A percentile compares a stretch with the other conserved stretches of the same genome.
Evolutionary conservation across 2,888 invertebrate genomes (phyloP).

Genomic region (Stenodema calcarata): DNA sequence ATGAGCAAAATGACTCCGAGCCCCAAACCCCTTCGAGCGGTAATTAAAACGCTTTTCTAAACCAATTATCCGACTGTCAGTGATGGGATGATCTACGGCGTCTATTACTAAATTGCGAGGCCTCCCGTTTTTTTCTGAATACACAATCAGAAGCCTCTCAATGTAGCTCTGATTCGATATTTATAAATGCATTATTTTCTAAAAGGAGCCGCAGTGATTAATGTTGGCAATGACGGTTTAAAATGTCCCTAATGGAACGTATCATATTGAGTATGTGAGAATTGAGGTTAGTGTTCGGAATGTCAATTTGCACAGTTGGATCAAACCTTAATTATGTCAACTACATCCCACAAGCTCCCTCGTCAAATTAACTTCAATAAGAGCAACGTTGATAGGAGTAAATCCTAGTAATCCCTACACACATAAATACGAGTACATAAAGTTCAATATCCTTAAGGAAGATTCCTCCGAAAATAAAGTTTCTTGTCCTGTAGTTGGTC

Average conservation of each 20-base stretch:
- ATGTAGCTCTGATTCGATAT: not conserved
- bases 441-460: too few species aligned
- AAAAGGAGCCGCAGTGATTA: not conserved
- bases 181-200: not conserved
- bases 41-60: conserved; percentile 39
- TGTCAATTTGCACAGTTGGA: too few species aligned
- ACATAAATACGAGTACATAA: too few species aligned
- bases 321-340: too few species aligned
- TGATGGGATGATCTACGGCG: conserved; percentile 31
- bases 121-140: not conserved
- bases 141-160: conserved; percentile 3
- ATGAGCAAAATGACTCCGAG: conserved; percentile 3
- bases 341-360: too few species aligned
- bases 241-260: not conserved
- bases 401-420: too few species aligned
- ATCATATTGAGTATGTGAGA: not conserved
- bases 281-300: not conserved
- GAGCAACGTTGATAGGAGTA: too few species aligned
- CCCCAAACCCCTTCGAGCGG: not conserved
- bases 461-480: too few species aligned
- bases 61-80: conserved; percentile 31
- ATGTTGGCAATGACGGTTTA: conserved; percentile 12
- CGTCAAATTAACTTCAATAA: too few species aligned
- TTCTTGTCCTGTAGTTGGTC: too few species aligned
- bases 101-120: conserved; percentile 24